Percentiles rank a stretch among this genome's conserved stretches.
These are phyloP conservation scores for Caenorhabditis zanzibari DNA, from an alignment of 2,888 invertebrate genomes.

Conservation along the genomic window DNA sequence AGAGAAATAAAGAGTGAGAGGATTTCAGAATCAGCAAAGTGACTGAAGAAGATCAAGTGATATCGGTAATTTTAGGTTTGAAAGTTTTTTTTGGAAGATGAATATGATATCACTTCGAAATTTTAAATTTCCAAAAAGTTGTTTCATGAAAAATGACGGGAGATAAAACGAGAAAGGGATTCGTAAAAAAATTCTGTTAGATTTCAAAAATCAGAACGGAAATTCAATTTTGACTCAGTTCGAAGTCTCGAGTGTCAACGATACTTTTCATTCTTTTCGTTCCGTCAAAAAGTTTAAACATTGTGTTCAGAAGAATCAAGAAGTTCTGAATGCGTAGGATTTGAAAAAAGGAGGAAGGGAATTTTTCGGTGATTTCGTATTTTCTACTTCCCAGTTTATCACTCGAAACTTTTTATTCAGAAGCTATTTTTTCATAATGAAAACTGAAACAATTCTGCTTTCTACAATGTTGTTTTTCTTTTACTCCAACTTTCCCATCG, in stretches of 20 bases:
- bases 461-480: not conserved
- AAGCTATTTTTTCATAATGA: too few relatives aligned
- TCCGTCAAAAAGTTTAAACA: constrained; percentile 2
- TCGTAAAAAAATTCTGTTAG: constrained; percentile 3
- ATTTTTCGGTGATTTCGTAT: not conserved
- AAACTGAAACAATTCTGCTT: too few relatives aligned
- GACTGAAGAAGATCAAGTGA: constrained; percentile 6
- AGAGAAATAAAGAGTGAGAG: not conserved
- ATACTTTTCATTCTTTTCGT: constrained; percentile 23
- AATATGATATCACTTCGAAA: constrained; percentile 29
- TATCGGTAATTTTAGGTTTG: constrained; percentile 21
- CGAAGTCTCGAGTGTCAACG: constrained; percentile 6
- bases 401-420: too few relatives aligned
- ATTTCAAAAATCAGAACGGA: constrained; percentile 51
- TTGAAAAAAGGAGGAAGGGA: too few relatives aligned
- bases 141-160: too few relatives aligned
- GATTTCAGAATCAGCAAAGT: constrained; percentile 14
- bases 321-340: constrained; percentile 13
- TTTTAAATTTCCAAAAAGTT: not conserved
- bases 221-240: constrained; percentile 44
- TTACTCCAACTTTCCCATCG: too few relatives aligned
- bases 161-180: not conserved
- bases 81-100: not conserved
- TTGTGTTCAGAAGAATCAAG: not conserved
- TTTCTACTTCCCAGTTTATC: too few relatives aligned